Conservation (phyloP, 2,888 invertebrate genomes). For the Phoenoteleia sp. region DNA sequence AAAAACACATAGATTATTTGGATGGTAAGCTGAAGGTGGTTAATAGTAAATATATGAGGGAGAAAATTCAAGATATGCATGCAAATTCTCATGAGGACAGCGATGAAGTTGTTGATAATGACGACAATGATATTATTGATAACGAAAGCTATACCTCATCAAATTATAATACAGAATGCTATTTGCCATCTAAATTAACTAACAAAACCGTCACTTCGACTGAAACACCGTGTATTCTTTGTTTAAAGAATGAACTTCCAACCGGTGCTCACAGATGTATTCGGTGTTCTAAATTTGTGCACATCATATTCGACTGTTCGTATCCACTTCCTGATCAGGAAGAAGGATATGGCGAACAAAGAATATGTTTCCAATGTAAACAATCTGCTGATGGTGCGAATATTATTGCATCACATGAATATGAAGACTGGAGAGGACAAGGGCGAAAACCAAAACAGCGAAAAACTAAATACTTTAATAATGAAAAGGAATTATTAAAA, state of each 20-base stretch:
- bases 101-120: too few relatives aligned
- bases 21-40: too few relatives aligned
- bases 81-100: too few relatives aligned
- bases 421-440: conserved; percentile 18
- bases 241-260: conserved; percentile 12
- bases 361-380: conserved; percentile 24
- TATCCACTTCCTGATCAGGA: conserved; percentile 13
- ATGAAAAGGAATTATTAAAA: not conserved
- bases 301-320: conserved; percentile 41
- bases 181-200: too few relatives aligned
- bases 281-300: conserved; percentile 36
- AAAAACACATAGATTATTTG: conserved; percentile 1
- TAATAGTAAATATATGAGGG: too few relatives aligned
- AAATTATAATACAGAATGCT: too few relatives aligned
- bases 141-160: too few relatives aligned
- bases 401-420: not conserved
- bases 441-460: not conserved
- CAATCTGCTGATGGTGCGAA: not conserved
- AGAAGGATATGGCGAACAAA: conserved; percentile 44
- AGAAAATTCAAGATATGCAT: too few relatives aligned
- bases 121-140: too few relatives aligned
- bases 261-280: conserved; percentile 37
- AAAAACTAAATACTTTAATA: not conserved
- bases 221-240: too few relatives aligned
- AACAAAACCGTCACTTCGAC: too few relatives aligned